Base-by-base conservation (phyloP, 1,140 invertebrate genomes). In the Bombus vancouverensis region DNA sequence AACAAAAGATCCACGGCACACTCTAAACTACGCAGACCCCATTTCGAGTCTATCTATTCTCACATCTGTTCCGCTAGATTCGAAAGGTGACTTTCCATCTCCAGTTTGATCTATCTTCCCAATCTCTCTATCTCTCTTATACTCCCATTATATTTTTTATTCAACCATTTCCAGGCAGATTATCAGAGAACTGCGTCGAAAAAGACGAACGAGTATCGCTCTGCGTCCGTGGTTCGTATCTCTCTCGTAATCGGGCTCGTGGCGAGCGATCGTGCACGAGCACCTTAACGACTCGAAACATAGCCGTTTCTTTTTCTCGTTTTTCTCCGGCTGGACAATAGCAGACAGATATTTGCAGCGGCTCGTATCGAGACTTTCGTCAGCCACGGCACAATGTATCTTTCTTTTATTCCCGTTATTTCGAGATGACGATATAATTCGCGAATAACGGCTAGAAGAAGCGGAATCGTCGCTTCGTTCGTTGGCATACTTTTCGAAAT, bases 31-130 rank as follows among this genome's bases (percentile, higher is more conserved):
- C 25, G 80, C 62, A 39, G 44, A 47, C 28, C 47, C 78, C 59
- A 44, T 70, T 84, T 66, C 65, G 70, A 72, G 39, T 70, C 53
- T 89, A 82, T 89, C 81, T 72, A 34, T 89, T 12, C 66, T 32
- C 78, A 44, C 81, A 81, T 89, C 88, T 89, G 86, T 89, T 89
- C 66, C 88, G 39, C 68, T 72, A 77, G 66, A 87, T 89, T 42
- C 57, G 32, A n/a, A 74, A 71, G 66, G 83, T 87, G 76, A 89
- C 84, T 89, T 73, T 87, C 44, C 57, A 89, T 86, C 87, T 89
- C 47, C 39, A 13, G 42, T 15, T 47, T 28, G 53, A 65, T 75
- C 53, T 65, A 59, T 77, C 57, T 53, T 53, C 6, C 47, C 47
- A 53, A 53, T 53, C n/a, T 37, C 28, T 34, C 37, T 59, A 37